A percentile compares a stretch with the other conserved stretches of the same genome.
phyloP scores from a whole-genome alignment of 2,113 vertebrate species.

The Spea bombifrons region DNA sequence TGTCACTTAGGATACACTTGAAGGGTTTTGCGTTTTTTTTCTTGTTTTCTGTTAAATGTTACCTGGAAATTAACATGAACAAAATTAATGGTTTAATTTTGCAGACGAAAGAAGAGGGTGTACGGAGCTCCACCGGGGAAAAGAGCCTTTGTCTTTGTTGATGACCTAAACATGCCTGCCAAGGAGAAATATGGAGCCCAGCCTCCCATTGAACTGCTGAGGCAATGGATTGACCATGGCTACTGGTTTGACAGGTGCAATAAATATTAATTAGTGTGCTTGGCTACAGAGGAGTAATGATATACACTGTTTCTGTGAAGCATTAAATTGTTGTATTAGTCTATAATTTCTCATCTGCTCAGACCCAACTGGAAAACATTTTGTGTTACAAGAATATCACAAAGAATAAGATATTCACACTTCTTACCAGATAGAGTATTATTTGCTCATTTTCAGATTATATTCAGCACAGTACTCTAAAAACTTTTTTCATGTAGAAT shows the following conservation, averaged over 20 bases:
- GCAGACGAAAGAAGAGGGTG: conserved; percentile 63
- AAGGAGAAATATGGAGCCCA: conserved; percentile 74
- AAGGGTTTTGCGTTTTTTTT: conserved; percentile 40
- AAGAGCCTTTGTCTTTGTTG: conserved; percentile 72
- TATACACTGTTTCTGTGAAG: conserved; percentile 75
- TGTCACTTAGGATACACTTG: conserved; percentile 54
- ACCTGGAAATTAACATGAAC: conserved; percentile 67
- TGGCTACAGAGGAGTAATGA: conserved; percentile 75
- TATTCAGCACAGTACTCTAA: conserved; percentile 29
- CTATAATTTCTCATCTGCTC: conserved; percentile 75
- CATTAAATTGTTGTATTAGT: conserved; percentile 80
- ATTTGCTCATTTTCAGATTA: background rate
- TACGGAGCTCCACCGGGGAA: conserved; percentile 60
- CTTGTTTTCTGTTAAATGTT: conserved; percentile 57
- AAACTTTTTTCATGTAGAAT: no score
- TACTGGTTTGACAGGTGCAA: conserved; percentile 79
- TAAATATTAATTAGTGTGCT: conserved; percentile 84
- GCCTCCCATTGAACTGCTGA: conserved; percentile 74
- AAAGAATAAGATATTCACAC: conserved; percentile 63
- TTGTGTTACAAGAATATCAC: conserved; percentile 58
- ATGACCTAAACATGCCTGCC: conserved; percentile 78
- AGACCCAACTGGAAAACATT: conserved; percentile 70
- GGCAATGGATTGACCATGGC: conserved; percentile 74
- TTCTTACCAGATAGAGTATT: conserved; percentile 3
- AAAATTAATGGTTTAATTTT: conserved; percentile 73